These are phyloP conservation scores for Chloroceryle inda DNA, from an alignment of 2,797 vertebrate species.

Conservation along the genomic window DNA sequence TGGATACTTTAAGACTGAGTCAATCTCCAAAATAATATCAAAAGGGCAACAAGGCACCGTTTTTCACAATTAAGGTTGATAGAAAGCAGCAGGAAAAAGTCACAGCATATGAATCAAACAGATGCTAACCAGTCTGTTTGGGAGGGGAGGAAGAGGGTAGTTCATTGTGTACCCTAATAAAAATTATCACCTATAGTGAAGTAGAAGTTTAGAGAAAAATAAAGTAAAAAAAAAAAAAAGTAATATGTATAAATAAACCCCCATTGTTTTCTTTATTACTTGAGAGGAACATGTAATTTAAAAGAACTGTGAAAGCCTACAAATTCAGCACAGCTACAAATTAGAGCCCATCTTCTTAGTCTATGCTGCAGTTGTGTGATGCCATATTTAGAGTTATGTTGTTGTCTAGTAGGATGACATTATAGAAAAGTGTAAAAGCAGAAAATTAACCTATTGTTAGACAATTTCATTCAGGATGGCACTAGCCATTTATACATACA, in stretches of 20 bases:
- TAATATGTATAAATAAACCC: not conserved
- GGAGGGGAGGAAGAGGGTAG: constrained; percentile 71
- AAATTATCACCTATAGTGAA: constrained; percentile 67
- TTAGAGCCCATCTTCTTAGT: not conserved
- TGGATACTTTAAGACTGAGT: constrained; percentile 84
- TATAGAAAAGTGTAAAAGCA: not conserved
- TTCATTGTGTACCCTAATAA: constrained; percentile 63
- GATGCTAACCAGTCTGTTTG: constrained; percentile 79
- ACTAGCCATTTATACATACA: not conserved
- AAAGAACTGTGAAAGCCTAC: not conserved
- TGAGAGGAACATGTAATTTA: not conserved
- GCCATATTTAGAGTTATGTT: not conserved
- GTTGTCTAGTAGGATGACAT: not conserved
- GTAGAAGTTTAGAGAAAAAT: not conserved
- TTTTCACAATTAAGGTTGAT: constrained; percentile 88
- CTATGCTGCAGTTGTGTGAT: not conserved
- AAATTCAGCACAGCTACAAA: not conserved
- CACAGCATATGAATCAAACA: constrained; percentile 83
- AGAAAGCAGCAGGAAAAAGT: constrained; percentile 89
- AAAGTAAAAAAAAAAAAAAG: too few species aligned
- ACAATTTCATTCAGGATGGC: not conserved
- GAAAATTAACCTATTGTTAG: not conserved
- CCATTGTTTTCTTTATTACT: not conserved
- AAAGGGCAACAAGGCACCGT: constrained; percentile 83
- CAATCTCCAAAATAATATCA: constrained; percentile 84